Base-by-base conservation (phyloP, 1,140 invertebrate genomes). In the Drosophila elegans region DNA sequence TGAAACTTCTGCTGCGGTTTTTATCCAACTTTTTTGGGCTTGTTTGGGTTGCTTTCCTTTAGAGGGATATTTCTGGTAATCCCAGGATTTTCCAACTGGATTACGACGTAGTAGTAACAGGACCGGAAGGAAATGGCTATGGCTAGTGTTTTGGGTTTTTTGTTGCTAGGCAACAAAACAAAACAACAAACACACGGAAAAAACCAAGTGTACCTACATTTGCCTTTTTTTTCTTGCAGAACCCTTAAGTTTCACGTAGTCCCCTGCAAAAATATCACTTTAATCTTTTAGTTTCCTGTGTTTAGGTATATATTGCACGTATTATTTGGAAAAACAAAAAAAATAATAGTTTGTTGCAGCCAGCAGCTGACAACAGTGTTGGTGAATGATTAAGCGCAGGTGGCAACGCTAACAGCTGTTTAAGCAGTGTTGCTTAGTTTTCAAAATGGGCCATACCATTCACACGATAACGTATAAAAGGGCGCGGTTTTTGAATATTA, bases 101-200 rank as follows among this genome's bases (percentile, higher is more conserved):
- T 71, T 71, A 71, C 66, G 64, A 67, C 52, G 68, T 59, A 74
- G 51, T 78, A 90, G 51, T 78, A 90, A 80, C 71, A 60, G 66
- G 80, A 85, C 85, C 85, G 84, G 85, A 89, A 89, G 84, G 84
- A 88, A 82, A 69, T 88, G 56, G 74, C 81, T 48, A 69, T 88
- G 56, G 74, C 81, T 48, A 71, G 85, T 81, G 83, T 88, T 88
- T 88, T 82, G 79, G 46, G 73, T 32, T 38, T 68, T 88, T 80
- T 74, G 84, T 89, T 89, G 82, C 84, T 80, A 89, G 81, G 85
- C 69, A 89, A 89, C 84, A 86, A 59, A 39, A 25, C 16, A 39
- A 52, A 85, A 81, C 83, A 85, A 85, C 78, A 81, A 78, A 78
- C 71, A 79, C 61, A 56, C 57, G 49, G 42, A 34, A 77, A 74